phyloP scores from a whole-genome alignment of 2,888 invertebrate species.

The Harpagoxenus sublaevis region DNA sequence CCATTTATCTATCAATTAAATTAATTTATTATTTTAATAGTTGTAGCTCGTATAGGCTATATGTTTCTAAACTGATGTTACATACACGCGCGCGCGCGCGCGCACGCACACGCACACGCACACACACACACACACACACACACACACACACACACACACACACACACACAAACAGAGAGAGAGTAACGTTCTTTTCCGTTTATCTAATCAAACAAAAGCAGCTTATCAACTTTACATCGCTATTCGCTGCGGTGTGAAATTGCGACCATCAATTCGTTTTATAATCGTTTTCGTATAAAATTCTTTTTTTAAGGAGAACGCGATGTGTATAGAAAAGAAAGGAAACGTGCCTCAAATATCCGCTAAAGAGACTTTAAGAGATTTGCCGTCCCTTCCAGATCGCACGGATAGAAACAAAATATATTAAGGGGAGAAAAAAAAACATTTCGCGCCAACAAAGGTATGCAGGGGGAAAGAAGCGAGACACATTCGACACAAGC shows the following conservation, averaged over 20 bases:
- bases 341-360: slow-evolving; percentile 10
- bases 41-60: background rate
- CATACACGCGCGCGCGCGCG: no score
- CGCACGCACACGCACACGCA: no score
- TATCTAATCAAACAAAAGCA: background rate
- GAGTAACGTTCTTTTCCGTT: background rate
- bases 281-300: background rate
- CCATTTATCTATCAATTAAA: slow-evolving; percentile 2
- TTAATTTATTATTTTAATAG: background rate
- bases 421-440: background rate
- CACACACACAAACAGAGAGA: no score
- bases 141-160: no score
- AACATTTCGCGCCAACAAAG: background rate
- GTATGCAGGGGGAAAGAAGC: background rate
- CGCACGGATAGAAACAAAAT: background rate
- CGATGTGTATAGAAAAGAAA: background rate
- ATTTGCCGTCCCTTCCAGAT: background rate
- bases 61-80: background rate
- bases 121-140: no score
- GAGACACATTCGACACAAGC: background rate
- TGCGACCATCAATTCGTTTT: background rate
- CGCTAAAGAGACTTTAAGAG: background rate
- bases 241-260: background rate
- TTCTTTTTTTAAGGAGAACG: background rate
- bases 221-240: background rate